Percentiles rank a stretch among this genome's conserved stretches.
These are phyloP conservation scores for Corapipo altera DNA, from an alignment of 2,113 vertebrate genomes.

Conservation along the genomic window DNA sequence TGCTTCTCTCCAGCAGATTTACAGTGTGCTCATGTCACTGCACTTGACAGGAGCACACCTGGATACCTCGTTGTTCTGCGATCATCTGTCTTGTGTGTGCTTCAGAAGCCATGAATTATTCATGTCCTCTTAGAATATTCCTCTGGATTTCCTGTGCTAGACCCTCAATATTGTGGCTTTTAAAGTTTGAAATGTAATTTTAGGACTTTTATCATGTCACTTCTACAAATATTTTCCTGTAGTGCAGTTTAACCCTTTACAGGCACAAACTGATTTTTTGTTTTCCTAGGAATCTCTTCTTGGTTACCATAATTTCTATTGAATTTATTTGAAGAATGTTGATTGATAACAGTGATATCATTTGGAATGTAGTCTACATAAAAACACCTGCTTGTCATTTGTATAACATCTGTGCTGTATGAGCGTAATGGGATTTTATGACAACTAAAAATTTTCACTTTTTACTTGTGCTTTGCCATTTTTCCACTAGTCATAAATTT, in stretches of 20 bases:
- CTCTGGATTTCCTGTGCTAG: not conserved
- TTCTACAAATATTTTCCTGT: not conserved
- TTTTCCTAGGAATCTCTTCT: not conserved
- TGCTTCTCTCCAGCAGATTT: slow-evolving; percentile 39
- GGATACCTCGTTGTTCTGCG: slow-evolving; percentile 40
- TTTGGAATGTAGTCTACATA: slow-evolving; percentile 7
- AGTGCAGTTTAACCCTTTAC: not conserved
- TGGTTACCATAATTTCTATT: not conserved
- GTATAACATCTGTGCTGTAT: not conserved
- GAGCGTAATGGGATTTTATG: not conserved
- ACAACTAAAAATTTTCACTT: not conserved
- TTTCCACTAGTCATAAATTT: not conserved
- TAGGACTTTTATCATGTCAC: not conserved
- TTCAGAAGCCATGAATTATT: slow-evolving; percentile 60
- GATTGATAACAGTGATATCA: not conserved
- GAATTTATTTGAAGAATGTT: not conserved
- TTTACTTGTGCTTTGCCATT: not conserved
- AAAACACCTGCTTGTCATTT: slow-evolving; percentile 31
- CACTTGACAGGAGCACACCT: slow-evolving; percentile 44
- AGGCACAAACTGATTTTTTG: not conserved
- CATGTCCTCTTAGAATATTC: slow-evolving; percentile 19
- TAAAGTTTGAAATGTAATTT: slow-evolving; percentile 1
- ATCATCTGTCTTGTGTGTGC: slow-evolving; percentile 34
- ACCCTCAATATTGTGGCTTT: not conserved
- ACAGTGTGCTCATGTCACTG: slow-evolving; percentile 20